These are phyloP conservation scores for Brachymystax lenok DNA, from an alignment of 2,797 vertebrate species.

Conservation along the genomic window DNA sequence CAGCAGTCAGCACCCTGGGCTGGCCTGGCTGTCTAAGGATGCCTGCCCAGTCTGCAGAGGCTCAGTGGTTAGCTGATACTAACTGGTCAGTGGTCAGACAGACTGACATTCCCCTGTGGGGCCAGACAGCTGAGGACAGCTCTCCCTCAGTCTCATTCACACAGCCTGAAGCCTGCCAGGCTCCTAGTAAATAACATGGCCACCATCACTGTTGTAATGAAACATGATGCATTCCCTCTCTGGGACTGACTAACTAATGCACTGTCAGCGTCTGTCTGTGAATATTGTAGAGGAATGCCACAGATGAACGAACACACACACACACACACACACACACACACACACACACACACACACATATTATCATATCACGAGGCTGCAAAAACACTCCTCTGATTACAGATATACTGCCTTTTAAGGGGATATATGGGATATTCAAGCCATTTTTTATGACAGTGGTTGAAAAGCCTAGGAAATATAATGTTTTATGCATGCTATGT, in stretches of 20 bases:
- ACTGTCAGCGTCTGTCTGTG: too few species aligned
- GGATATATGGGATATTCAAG: not conserved
- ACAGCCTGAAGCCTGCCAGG: not conserved
- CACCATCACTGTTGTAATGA: not conserved
- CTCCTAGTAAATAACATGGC: not conserved
- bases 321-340: too few species aligned
- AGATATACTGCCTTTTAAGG: too few species aligned
- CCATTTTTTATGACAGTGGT: not conserved
- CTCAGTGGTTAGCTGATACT: not conserved
- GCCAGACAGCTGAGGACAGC: not conserved
- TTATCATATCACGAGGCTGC: too few species aligned
- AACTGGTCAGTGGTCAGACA: not conserved
- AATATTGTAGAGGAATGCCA: too few species aligned
- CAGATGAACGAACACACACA: too few species aligned
- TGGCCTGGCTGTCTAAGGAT: not conserved
- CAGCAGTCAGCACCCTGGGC: not conserved
- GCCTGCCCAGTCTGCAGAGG: not conserved
- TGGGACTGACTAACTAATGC: too few species aligned
- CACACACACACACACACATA: too few species aligned
- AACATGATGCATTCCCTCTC: not conserved
- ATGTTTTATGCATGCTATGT: not conserved
- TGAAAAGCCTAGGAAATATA: not conserved
- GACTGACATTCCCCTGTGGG: conserved; percentile 1
- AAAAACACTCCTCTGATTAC: not conserved
- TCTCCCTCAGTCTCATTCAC: not conserved